Evolutionary conservation across 2,888 invertebrate genomes (phyloP), one percentile per base, ranked within the genome.

Genomic region (Tuta absoluta): DNA sequence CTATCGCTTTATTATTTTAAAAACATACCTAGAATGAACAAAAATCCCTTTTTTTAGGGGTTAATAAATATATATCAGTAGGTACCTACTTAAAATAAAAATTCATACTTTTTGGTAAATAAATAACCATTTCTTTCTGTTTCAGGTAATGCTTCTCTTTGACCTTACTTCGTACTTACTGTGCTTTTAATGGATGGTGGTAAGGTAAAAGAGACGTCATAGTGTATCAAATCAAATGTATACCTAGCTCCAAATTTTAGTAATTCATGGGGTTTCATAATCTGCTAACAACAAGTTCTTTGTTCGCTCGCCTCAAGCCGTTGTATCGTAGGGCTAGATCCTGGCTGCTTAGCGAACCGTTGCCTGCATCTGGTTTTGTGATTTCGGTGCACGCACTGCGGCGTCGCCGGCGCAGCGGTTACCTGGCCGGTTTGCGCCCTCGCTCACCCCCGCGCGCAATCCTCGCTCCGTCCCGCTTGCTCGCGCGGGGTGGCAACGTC

Each of bases 351-450:
- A 64, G 63, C 61, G 49, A 63, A 75, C 76, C 71, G 79, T 74
- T 79, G 80, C 11, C 12, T 69, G 70, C 83, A 83, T 82, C 81
- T 81, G 81, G 81, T 77, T 74, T 77, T 75, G 78, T 81, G 84
- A 82, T 84, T 84, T 81, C 69, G 76, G 72, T 78, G 78, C 76
- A 78, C 75, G 72, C 76, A 75, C 56, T 17, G 56, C n/a, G 7
- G 28, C 24, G 24, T 33, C 56, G 56, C 5, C 56, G 33, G 56
- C 56, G 56, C 28, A 33, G 56, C 56, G 68, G 71, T 77, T 83
- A 82, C 85, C 84, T 84, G 84, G 82, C 86, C 82, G 82, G 85
- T 86, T 77, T 77, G 71, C 69, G 66, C 76, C 68, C 69, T 69
- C 68, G 7, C 53, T 75, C 74, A 72, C 73, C 66, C 71, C 66